Evolutionary conservation across 2,888 invertebrate species (phyloP), one percentile per base, ranked within the genome.

Genomic region (Nebria brevicollis): DNA sequence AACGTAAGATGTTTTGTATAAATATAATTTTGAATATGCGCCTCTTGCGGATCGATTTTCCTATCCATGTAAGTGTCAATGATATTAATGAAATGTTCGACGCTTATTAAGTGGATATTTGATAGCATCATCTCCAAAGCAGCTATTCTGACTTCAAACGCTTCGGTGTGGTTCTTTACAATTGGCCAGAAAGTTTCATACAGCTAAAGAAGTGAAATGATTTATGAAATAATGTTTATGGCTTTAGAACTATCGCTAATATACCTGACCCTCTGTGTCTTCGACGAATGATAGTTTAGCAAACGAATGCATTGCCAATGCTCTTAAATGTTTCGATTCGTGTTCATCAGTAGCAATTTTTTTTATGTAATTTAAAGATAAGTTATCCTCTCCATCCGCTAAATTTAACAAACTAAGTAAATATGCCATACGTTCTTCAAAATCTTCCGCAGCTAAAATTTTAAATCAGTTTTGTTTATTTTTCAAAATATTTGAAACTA

Each of bases 171-270:
- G 75, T 94, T 93, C 10, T 92, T 92, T 3, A 95, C 90, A 81
- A 94, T 92, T 1, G 94, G 94, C 88, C 94, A 91, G 26, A 94
- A 91, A 0, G 93, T 91, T 89, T 91, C 90, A 84, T 91, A 91
- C 66, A 92, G 90, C 91, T 92, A 82, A 26, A 66, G 42, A 7
- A 73, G 34, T 5, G 20, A 26, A 43, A 10, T 8, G 10, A 43
- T 43, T 8, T 43, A 10, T 43, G 43, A 43, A 43, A 13, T 34
- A 77, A 20, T 70, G 43, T n/a, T 68, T 13, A 20, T 1, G 20
- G 34, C 13, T 42, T 42, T 41, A 34, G 26, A 76, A n/a, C 26
- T 68, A 66, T 15, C 2, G 13, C 20, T 20, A 1, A 77, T 64
- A 4, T 72, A 72, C 2, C 15, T 11, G 13, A 15, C 72, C 64